phyloP scores from a whole-genome alignment of 2,888 invertebrate genomes.

The Petrophora chlorosata region DNA sequence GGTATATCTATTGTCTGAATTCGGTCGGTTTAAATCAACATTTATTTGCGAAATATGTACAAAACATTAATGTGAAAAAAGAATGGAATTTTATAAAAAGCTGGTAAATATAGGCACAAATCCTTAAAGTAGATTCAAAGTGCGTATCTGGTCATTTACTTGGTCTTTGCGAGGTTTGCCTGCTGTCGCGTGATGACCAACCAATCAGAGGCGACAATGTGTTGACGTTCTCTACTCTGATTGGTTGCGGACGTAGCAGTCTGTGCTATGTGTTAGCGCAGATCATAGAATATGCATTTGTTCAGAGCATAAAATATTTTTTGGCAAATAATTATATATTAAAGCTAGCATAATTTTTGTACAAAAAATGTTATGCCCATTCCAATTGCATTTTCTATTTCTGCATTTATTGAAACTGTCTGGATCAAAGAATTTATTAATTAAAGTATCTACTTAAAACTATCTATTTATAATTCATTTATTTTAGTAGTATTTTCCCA shows the following conservation, averaged over 20 bases:
- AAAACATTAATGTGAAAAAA: neutral
- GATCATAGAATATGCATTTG: constrained; percentile 30
- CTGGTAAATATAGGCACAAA: constrained; percentile 15
- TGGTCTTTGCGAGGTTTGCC: constrained; percentile 40
- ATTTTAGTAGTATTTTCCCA: constrained; percentile 27
- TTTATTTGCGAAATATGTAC: neutral
- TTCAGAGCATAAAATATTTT: constrained; percentile 12
- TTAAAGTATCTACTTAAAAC: constrained; percentile 18
- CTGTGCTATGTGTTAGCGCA: constrained; percentile 14
- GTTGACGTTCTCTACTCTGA: constrained; percentile 26
- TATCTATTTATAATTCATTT: constrained; percentile 22
- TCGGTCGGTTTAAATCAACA: too few species aligned
- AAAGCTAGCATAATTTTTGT: neutral
- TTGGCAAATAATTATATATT: neutral
- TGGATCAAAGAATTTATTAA: constrained; percentile 33
- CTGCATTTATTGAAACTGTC: constrained; percentile 9
- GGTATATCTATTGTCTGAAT: too few species aligned
- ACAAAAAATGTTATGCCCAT: constrained; percentile 9
- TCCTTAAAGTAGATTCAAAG: constrained; percentile 32
- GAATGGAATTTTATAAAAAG: neutral
- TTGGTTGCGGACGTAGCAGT: constrained; percentile 23
- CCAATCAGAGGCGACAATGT: constrained; percentile 38
- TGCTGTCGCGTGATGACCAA: constrained; percentile 27
- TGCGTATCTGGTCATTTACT: constrained; percentile 41
- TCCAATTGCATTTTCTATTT: constrained; percentile 23